Base-by-base conservation (phyloP, 2,888 invertebrate species). In the Gastrophysa polygoni region DNA sequence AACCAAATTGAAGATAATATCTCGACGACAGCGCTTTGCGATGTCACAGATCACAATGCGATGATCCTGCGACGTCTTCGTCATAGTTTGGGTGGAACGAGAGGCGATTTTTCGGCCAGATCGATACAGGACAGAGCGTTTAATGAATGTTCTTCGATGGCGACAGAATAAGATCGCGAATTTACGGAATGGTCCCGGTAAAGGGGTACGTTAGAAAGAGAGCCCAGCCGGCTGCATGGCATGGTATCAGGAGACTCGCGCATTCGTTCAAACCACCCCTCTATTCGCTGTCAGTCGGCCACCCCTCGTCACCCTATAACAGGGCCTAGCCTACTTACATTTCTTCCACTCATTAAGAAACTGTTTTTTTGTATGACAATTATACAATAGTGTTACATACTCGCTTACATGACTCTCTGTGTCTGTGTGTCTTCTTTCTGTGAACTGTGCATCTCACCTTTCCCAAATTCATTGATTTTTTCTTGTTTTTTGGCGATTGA, bases 271-370 rank as follows among this genome's bases (percentile, higher is more conserved):
- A 66, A 83, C 71, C 73, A 71, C 72, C 71, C 72, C 73, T 71
- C 70, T 68, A 71, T 73, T 71, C 67, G 69, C 70, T 70, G 72
- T 68, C 74, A 74, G 74, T 74, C 72, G 71, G 72, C 71, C 73
- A 69, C 73, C 72, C 71, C 68, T 70, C 72, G 71, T 70, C 61
- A 60, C 66, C 68, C 68, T 66, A 54, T 61, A 68, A 64, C 68
- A 63, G 65, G 68, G 68, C 68, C 65, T 65, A 65, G 68, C 66
- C 69, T 69, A 69, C 69, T 69, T 59, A 59, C 57, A 63, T 59
- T 63, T 61, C 64, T 68, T 68, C 68, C 59, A 64, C 56, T 47
- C 50, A 58, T 60, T 57, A 60, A 68, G 47, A 64, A 65, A 64
- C 64, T 63, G 64, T 67, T 67, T 63, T 59, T 68, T 68, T 32